phyloP scores from a whole-genome alignment of 2,888 invertebrate species.

The Plebejus argus region DNA sequence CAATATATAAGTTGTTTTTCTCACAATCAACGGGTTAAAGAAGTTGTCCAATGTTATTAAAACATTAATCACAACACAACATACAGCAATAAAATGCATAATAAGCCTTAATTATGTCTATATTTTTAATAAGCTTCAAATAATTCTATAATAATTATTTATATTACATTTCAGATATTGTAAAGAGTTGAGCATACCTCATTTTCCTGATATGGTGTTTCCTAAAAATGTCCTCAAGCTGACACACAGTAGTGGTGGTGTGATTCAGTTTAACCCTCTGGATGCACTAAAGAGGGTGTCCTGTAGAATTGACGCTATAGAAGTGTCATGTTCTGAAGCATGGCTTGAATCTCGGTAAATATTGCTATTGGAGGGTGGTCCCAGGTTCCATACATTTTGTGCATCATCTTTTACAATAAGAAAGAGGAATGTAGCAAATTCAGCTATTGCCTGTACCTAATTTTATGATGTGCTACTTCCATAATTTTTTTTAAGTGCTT shows the following conservation, averaged over 20 bases:
- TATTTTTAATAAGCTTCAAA: not conserved
- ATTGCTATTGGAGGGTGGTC: not conserved
- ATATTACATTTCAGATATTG: constrained; percentile 82
- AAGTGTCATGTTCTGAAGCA: constrained; percentile 93
- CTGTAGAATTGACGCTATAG: constrained; percentile 86
- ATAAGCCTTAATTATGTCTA: too few species aligned
- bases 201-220: constrained; percentile 99
- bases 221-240: constrained; percentile 92
- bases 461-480: not conserved
- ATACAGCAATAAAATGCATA: not conserved
- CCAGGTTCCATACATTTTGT: too few species aligned
- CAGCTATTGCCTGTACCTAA: not conserved
- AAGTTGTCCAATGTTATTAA: not conserved
- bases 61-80: not conserved
- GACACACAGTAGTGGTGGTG: constrained; percentile 84
- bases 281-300: constrained; percentile 93
- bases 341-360: constrained; percentile 93
- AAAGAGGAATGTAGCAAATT: not conserved
- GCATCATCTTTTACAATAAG: not conserved
- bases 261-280: constrained; percentile 92
- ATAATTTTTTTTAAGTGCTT: not conserved
- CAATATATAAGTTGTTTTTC: too few species aligned
- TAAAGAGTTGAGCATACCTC: constrained; percentile 88
- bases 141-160: constrained; percentile 36
- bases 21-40: too few species aligned